Evolutionary conservation across 2,888 invertebrate species (phyloP).

Genomic region (Orthonevra nobilis): DNA sequence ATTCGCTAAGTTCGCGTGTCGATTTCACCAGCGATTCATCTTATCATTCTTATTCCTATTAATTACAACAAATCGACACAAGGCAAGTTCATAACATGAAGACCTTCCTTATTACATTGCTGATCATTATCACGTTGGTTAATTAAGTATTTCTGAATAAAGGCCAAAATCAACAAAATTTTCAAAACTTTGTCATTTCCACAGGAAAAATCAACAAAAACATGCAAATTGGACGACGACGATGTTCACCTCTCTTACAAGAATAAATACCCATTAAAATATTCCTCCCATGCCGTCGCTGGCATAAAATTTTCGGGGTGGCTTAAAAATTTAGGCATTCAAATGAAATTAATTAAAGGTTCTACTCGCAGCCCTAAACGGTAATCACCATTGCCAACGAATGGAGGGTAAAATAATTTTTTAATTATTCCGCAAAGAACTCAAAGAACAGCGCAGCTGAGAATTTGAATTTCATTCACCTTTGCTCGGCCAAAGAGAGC

Average conservation of each 20-base stretch:
- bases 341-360: conserved; percentile 69
- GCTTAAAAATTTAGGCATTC: conserved; percentile 57
- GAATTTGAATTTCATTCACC: conserved; percentile 50
- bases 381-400: conserved; percentile 59
- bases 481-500: conserved; percentile 35
- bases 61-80: no score
- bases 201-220: conserved; percentile 51
- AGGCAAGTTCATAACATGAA: no score
- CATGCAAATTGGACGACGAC: conserved; percentile 37
- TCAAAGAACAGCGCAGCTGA: conserved; percentile 37
- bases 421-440: conserved; percentile 67
- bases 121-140: conserved; percentile 4
- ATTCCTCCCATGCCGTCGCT: conserved; percentile 50
- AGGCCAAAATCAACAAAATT: background rate
- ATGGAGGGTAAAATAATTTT: conserved; percentile 60
- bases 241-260: conserved; percentile 34
- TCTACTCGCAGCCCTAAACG: conserved; percentile 52
- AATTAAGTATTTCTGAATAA: conserved; percentile 3
- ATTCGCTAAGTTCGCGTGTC: no score
- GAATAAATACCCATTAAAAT: conserved; percentile 58
- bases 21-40: no score
- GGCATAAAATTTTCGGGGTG: conserved; percentile 8
- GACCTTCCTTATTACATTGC: no score
- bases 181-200: background rate
- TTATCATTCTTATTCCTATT: no score